Conservation (phyloP, 1,140 invertebrate species). For the Eubasilissa regina region DNA sequence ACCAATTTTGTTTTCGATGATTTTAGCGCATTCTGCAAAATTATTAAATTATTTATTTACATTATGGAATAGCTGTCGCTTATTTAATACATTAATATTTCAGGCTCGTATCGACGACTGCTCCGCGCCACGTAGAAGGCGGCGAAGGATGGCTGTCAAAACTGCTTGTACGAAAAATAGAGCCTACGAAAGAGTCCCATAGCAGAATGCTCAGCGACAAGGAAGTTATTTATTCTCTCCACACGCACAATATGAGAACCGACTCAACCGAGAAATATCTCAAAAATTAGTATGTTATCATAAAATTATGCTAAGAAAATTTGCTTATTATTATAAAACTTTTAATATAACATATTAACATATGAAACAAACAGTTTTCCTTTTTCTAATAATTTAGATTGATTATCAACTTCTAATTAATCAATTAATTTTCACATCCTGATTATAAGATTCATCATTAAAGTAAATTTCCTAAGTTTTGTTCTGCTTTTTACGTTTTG, state of each 20-base stretch:
- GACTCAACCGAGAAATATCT: constrained; percentile 90
- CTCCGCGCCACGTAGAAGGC: constrained; percentile 69
- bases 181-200: constrained; percentile 95
- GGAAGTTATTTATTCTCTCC: constrained; percentile 93
- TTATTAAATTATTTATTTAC: constrained; percentile 23
- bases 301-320: too few species aligned
- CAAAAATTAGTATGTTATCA: constrained; percentile 87
- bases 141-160: constrained; percentile 91
- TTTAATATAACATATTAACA: too few species aligned
- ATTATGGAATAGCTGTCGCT: constrained; percentile 14
- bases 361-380: too few species aligned
- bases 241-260: constrained; percentile 94
- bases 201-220: constrained; percentile 95
- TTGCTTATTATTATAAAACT: too few species aligned
- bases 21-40: too few species aligned
- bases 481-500: too few species aligned
- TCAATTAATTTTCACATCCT: too few species aligned
- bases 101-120: constrained; percentile 64
- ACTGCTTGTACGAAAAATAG: constrained; percentile 90
- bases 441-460: too few species aligned
- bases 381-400: too few species aligned
- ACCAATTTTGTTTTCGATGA: not conserved
- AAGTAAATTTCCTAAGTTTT: too few species aligned
- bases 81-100: constrained; percentile 9
- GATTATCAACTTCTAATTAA: too few species aligned